phyloP scores from a whole-genome alignment of 2,797 vertebrate genomes.

The Australoheros facetus region DNA sequence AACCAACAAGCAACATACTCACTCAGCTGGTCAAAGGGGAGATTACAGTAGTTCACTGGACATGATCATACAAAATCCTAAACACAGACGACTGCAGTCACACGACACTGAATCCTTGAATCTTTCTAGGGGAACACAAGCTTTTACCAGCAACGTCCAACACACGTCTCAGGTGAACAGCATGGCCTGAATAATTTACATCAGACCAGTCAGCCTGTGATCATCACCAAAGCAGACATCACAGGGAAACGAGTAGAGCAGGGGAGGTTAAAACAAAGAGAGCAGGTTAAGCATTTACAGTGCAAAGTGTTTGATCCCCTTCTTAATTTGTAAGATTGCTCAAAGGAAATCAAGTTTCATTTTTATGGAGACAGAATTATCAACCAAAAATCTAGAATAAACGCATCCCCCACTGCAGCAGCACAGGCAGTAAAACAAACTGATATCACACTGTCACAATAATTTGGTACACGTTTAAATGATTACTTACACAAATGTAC shows the following conservation, averaged over 20 bases:
- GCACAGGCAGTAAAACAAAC: not conserved
- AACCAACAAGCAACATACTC: slow-evolving; percentile 33
- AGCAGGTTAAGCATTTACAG: not conserved
- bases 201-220: slow-evolving; percentile 43
- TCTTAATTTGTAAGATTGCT: too few relatives aligned
- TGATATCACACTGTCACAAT: not conserved
- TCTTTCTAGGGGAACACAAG: slow-evolving; percentile 15
- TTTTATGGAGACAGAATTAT: too few relatives aligned
- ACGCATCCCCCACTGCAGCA: too few relatives aligned
- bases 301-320: not conserved
- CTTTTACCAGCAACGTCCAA: not conserved
- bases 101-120: slow-evolving; percentile 8
- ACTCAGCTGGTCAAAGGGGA: slow-evolving; percentile 25
- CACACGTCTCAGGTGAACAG: slow-evolving; percentile 68
- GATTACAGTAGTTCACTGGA: not conserved
- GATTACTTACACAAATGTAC: not conserved
- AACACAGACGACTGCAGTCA: not conserved
- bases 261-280: not conserved
- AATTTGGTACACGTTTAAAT: not conserved
- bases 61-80: not conserved
- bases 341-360: too few relatives aligned
- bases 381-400: too few relatives aligned
- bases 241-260: not conserved
- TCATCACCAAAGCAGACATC: slow-evolving; percentile 3
- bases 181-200: slow-evolving; percentile 75